Percentiles rank a stretch among this genome's conserved stretches.
Conservation (phyloP, 1,140 invertebrate genomes). For the Nasonia longicornis region DNA sequence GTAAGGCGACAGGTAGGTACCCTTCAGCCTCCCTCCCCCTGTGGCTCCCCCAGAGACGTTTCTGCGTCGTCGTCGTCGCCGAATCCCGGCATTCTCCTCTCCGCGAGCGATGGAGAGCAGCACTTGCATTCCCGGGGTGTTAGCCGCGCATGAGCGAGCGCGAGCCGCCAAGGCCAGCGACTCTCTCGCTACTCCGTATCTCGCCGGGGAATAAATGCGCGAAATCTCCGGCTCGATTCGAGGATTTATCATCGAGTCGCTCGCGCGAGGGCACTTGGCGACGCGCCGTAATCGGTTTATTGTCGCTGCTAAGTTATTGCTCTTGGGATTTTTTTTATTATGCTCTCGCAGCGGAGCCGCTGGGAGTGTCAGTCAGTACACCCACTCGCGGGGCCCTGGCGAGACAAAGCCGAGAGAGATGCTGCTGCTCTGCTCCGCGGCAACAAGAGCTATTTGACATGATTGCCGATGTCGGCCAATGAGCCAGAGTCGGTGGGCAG, state of each 20-base stretch:
- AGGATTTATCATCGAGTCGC: constrained; percentile 31
- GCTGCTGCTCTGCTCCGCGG: neutral
- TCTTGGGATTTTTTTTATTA: neutral
- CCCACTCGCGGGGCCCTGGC: neutral
- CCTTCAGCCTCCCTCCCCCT: constrained; percentile 46
- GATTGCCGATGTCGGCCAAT: constrained; percentile 63
- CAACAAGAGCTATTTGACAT: constrained; percentile 33
- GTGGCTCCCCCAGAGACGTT: constrained; percentile 15
- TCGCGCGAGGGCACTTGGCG: neutral
- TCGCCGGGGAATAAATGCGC: constrained; percentile 8
- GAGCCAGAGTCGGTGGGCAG: constrained; percentile 63
- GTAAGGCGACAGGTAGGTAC: constrained; percentile 66
- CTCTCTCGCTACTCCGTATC: neutral
- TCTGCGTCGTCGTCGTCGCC: constrained; percentile 36
- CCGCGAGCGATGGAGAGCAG: constrained; percentile 40
- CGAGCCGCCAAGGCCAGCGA: constrained; percentile 26
- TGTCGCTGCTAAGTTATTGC: neutral
- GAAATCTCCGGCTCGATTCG: constrained; percentile 34
- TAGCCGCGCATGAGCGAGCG: constrained; percentile 17
- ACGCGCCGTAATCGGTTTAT: constrained; percentile 3
- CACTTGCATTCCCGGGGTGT: constrained; percentile 44
- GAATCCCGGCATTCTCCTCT: constrained; percentile 40
- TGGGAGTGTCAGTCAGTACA: neutral
- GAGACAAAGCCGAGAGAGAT: constrained; percentile 21
- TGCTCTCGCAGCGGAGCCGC: neutral